Evolutionary conservation across 2,888 invertebrate genomes (phyloP).

Genomic region (Gastrophysa polygoni): DNA sequence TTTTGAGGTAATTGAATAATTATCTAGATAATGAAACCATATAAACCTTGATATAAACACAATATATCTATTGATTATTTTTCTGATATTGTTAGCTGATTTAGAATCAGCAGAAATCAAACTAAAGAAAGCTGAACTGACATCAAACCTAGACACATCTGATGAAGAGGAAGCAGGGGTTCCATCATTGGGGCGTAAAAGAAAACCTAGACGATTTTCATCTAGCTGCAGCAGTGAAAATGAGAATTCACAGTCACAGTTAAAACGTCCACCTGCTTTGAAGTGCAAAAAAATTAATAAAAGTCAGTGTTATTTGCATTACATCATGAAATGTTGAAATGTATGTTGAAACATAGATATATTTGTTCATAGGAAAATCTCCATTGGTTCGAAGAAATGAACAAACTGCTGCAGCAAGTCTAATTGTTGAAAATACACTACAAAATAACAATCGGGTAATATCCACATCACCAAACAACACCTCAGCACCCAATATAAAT

Average conservation of each 20-base stretch:
- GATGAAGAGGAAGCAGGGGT: slow-evolving; percentile 1
- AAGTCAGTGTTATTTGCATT: not conserved
- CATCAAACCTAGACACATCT: slow-evolving; percentile 5
- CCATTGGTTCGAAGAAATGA: not conserved
- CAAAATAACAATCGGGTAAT: not conserved
- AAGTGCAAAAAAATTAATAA: slow-evolving; percentile 4
- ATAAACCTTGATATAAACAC: not conserved
- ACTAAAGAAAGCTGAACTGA: slow-evolving; percentile 10
- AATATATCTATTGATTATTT: not conserved
- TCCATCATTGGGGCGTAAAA: slow-evolving; percentile 3
- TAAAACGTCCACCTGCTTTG: slow-evolving; percentile 6
- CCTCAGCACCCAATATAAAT: not conserved
- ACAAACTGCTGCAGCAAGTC: slow-evolving; percentile 4
- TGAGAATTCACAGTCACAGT: slow-evolving; percentile 5
- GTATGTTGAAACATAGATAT: not conserved
- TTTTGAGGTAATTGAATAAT: not conserved
- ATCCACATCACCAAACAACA: slow-evolving; percentile 5
- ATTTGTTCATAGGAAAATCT: not conserved
- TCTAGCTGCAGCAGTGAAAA: slow-evolving; percentile 8
- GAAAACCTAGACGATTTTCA: slow-evolving; percentile 7
- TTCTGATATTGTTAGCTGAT: slow-evolving; percentile 5
- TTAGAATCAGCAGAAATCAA: slow-evolving; percentile 11
- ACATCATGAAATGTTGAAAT: not conserved
- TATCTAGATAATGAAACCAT: not conserved
- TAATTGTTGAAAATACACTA: not conserved